phyloP scores from a whole-genome alignment of 2,797 vertebrate genomes.

The Petrocephalus schoutedeni region DNA sequence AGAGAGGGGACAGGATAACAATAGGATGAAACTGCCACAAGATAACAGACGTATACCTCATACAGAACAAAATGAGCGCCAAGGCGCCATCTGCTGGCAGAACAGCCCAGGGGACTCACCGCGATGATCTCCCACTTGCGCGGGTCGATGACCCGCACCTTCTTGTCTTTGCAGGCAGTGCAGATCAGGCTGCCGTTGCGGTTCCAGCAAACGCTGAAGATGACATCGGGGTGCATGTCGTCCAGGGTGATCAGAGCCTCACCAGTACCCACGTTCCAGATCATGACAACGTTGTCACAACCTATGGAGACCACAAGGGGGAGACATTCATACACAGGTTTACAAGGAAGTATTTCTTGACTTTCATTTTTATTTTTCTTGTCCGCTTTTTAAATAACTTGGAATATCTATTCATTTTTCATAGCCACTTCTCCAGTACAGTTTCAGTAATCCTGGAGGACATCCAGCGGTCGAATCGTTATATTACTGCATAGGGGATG shows the following conservation, averaged over 20 bases:
- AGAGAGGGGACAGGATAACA: not conserved
- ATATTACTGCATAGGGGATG: not conserved
- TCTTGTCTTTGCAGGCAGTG: constrained; percentile 93
- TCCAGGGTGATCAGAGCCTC: constrained; percentile 84
- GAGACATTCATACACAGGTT: not conserved
- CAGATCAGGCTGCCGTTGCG: constrained; percentile 90
- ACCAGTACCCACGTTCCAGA: constrained; percentile 94
- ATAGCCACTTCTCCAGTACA: not conserved
- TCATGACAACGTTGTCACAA: constrained; percentile 84
- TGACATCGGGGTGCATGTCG: constrained; percentile 91
- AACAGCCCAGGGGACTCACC: constrained; percentile 57
- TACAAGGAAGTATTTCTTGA: not conserved
- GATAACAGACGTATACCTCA: not conserved
- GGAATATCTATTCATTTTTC: not conserved
- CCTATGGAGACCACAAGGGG: constrained; percentile 55
- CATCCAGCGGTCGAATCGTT: not conserved
- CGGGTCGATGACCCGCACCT: constrained; percentile 85
- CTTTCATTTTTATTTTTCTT: not conserved
- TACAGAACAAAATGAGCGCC: not conserved
- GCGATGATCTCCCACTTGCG: constrained; percentile 79
- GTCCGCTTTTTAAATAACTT: not conserved
- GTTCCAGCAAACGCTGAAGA: constrained; percentile 90
- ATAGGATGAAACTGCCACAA: not conserved
- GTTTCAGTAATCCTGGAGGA: not conserved
- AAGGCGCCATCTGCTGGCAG: not conserved